A percentile compares a stretch with the other conserved stretches of the same genome.
Conservation (phyloP, 2,888 invertebrate species). For the Notodonta ziczac region DNA sequence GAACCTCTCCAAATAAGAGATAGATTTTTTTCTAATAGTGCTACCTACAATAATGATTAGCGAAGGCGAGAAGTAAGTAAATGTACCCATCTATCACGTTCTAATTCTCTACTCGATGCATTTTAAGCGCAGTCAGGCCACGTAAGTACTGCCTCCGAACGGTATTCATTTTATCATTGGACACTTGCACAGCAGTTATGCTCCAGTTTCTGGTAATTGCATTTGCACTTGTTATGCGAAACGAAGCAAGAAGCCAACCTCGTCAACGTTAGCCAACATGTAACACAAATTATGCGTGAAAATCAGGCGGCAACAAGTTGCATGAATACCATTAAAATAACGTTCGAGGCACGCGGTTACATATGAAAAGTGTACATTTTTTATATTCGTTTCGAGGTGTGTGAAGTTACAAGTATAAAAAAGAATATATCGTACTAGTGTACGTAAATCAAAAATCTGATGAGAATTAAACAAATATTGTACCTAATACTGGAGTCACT, state of each 20-base stretch:
- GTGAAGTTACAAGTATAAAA: neutral
- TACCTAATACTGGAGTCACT: no score
- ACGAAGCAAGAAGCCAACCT: slow-evolving; percentile 56
- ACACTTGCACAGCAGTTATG: slow-evolving; percentile 62
- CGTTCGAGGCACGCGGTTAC: slow-evolving; percentile 26
- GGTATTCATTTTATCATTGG: slow-evolving; percentile 49
- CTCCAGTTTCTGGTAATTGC: slow-evolving; percentile 70
- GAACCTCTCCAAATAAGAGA: no score
- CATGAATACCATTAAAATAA: slow-evolving; percentile 29
- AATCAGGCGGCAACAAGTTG: slow-evolving; percentile 44
- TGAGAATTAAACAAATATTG: no score
- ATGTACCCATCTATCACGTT: neutral
- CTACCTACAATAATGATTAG: no score
- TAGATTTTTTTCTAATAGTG: no score
- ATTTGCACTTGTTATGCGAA: slow-evolving; percentile 69
- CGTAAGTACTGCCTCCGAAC: slow-evolving; percentile 17
- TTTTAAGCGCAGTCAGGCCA: neutral
- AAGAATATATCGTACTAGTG: no score
- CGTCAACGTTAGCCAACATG: slow-evolving; percentile 58
- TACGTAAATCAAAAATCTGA: no score
- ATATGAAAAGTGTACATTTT: slow-evolving; percentile 9
- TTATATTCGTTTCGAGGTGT: neutral
- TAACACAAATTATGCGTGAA: slow-evolving; percentile 64
- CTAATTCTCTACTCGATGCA: neutral
- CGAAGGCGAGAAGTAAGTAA: neutral